Evolutionary conservation across 92 coral and sea anemone species (phyloP), one percentile per base, ranked within the genome.

Genomic region (Diadumene lineata): DNA sequence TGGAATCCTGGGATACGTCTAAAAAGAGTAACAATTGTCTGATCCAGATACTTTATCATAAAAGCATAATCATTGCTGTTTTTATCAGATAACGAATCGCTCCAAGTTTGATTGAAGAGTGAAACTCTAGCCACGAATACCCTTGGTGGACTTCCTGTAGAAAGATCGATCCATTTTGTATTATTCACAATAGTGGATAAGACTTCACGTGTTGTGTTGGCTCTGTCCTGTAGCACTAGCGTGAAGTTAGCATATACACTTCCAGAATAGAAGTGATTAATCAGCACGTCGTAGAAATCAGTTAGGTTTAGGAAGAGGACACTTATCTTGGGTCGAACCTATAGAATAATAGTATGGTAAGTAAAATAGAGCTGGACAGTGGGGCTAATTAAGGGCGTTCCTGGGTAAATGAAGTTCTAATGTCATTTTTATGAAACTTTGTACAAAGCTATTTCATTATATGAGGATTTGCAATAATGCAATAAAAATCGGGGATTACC

Each of bases 271-370:
- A 72, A 72, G 7, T 13, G 29, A 34, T 32, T 32, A 24, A 72
- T 50, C 2, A 28, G 18, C 46, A 72, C 56, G 44, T 72, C 77
- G 24, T 53, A 24, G 32, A 72, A 16, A 23, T 30, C 67, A n/a
- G 77, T 72, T 0, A 16, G 43, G 56, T 72, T 72, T 21, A n/a
- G 23, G 66, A 72, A 72, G 24, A 30, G n/a, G 3, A 72, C 2
- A 32, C 77, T 66, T 26, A 72, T 56, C 66, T 72, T 72, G 26
- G 77, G 34, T 21, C 77, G 65, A 34, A 72, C 77, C 77, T 72
- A 28, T n/a, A 13, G 11, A 50, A 29, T 26, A 22, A 70, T 56
- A 32, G 21, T 1, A 68, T 27, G 21, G 30, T 70, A 31, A 26
- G 22, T 28, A 58, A 22, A 31, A 22, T 7, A 31, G 26, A 22